phyloP scores from a whole-genome alignment of 2,888 invertebrate genomes.

The Pollenia angustigena region DNA sequence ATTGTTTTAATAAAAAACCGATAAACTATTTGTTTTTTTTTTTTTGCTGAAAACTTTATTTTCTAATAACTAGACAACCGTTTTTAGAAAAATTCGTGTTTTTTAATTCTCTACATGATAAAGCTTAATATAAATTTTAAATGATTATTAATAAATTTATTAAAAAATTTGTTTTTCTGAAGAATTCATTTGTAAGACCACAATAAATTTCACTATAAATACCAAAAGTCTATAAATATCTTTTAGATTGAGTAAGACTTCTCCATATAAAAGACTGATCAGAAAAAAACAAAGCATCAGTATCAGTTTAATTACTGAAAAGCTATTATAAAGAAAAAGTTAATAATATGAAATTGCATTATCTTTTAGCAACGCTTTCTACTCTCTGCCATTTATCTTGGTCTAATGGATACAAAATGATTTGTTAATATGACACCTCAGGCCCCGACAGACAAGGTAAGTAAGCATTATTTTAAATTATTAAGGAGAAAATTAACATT shows the following conservation, averaged over 20 bases:
- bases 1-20: too few relatives aligned
- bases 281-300: neutral
- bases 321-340: neutral
- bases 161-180: neutral
- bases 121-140: neutral
- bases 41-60: too few relatives aligned
- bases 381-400: neutral
- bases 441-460: neutral
- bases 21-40: too few relatives aligned
- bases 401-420: neutral
- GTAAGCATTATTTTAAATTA: neutral
- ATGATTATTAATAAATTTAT: neutral
- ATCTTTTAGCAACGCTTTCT: neutral
- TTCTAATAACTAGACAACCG: too few relatives aligned
- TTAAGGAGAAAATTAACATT: neutral
- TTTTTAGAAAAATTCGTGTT: too few relatives aligned
- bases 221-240: neutral
- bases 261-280: neutral
- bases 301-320: neutral
- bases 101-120: too few relatives aligned
- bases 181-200: neutral
- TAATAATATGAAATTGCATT: neutral
- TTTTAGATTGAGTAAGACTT: too few relatives aligned
- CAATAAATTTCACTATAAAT: neutral
- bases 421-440: conserved; percentile 1